Evolutionary conservation across 2,797 vertebrate species (phyloP), one percentile per base, ranked within the genome.

Genomic region (Halcyon smyrnensis): DNA sequence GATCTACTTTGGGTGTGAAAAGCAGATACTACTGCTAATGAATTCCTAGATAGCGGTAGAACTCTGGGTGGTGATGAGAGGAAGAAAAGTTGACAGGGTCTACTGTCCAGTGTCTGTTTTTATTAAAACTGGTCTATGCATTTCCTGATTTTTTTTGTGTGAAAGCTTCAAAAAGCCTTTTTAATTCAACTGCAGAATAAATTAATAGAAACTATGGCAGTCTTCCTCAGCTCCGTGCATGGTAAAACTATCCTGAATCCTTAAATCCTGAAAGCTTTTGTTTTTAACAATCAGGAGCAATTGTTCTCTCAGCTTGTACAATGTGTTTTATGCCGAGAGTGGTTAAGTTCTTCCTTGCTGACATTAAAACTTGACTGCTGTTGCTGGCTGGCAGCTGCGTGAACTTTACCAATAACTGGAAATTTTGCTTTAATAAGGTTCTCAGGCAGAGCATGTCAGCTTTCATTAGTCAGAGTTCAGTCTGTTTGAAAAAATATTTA

Each of bases 401-500:
- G 24, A 43, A 53, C 90, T 84, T 62, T n/a, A 46, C 78, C 91
- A 84, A 36, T 41, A 84, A 57, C 74, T 84, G 82, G n/a, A 18
- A 48, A 53, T 54, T 34, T n/a, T 92, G 95, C 91, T 57, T 83
- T 95, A 79, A 81, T 92, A 50, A 93, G 89, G 86, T 94, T 96
- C 89, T 92, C 17, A 5, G 91, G 92, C 94, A 85, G 88, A 87
- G n/a, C 89, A 32, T 30, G 36, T 93, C 93, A 97, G 65, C 78
- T 97, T 81, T 75, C 77, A 27, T 93, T 87, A 94, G 77, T 53
- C 78, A 63, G 65, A 34, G 32, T 48, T 94, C 73, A 30, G 3
- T 76, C 84, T 53, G 63, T 76, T 94, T 84, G 93, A 43, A 89
- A 84, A 67, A 82, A 63, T 87, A 84, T 71, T 87, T 87, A 65